Evolutionary conservation across 92 coral and sea anemone genomes (phyloP).

Genomic region (Umimayanthus kanabou): DNA sequence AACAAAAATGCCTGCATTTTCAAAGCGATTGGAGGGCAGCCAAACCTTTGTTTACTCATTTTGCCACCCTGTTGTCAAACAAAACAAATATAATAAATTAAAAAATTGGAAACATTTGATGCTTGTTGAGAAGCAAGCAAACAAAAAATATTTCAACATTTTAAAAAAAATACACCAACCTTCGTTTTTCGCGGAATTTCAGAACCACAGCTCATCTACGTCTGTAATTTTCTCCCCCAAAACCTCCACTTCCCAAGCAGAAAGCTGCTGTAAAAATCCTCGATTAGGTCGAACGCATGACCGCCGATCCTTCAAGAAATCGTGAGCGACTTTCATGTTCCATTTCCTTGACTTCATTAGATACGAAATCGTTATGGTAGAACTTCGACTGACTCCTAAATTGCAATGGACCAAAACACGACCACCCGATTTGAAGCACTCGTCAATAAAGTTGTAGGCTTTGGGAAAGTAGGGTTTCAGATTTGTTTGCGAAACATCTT

Average conservation of each 20-base stretch:
- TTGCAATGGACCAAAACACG: conserved; percentile 93
- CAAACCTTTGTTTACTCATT: too few species aligned
- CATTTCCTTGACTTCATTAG: conserved; percentile 83
- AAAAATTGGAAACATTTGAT: too few species aligned
- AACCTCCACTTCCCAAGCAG: conserved; percentile 77
- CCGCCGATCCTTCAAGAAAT: conserved; percentile 81
- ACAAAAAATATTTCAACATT: background rate
- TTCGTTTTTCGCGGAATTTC: background rate
- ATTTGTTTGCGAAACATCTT: conserved; percentile 85
- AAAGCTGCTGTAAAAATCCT: conserved; percentile 85
- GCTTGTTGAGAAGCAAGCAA: background rate
- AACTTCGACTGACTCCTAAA: conserved; percentile 97
- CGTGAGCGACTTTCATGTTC: conserved; percentile 79
- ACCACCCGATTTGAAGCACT: conserved; percentile 75
- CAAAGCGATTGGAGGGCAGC: too few species aligned
- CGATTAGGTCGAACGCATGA: conserved; percentile 92
- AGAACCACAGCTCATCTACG: conserved; percentile 95
- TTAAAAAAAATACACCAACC: background rate
- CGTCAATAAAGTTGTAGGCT: conserved; percentile 69
- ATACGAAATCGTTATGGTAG: conserved; percentile 84
- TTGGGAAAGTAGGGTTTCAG: conserved; percentile 75
- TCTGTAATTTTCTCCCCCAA: conserved; percentile 81
- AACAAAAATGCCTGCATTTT: too few species aligned
- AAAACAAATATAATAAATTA: too few species aligned
- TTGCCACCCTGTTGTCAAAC: too few species aligned